These are phyloP conservation scores for Vidua chalybeata DNA, from an alignment of 2,113 vertebrate genomes.

Conservation along the genomic window DNA sequence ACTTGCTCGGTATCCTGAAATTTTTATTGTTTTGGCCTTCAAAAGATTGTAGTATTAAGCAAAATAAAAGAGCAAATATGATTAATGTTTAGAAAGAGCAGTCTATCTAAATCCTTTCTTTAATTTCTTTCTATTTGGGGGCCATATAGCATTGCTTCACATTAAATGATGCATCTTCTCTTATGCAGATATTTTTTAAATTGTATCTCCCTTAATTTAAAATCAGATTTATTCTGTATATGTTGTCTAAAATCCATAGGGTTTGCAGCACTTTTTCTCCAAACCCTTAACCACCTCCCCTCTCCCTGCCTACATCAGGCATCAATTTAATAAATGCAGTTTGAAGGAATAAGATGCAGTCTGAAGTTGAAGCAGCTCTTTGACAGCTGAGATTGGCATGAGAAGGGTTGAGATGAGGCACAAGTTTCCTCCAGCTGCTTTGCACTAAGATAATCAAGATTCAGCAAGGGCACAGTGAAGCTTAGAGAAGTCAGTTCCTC, in stretches of 20 bases:
- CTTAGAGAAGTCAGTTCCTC: background rate
- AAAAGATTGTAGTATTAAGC: background rate
- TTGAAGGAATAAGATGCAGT: background rate
- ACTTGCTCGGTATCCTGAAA: background rate
- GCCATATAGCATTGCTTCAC: background rate
- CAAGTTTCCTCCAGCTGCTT: background rate
- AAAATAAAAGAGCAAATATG: background rate
- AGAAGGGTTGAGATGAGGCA: background rate
- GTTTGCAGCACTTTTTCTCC: background rate
- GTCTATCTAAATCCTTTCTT: background rate
- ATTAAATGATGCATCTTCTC: background rate
- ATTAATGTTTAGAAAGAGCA: background rate
- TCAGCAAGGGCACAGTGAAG: background rate
- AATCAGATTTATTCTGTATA: background rate
- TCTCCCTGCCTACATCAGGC: background rate
- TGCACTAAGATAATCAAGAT: background rate
- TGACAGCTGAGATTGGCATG: background rate
- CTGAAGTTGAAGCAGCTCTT: background rate
- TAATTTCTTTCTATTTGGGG: background rate
- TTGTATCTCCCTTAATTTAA: background rate
- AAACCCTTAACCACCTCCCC: background rate
- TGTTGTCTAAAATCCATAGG: background rate
- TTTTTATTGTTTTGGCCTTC: slow-evolving; percentile 21
- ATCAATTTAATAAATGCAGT: background rate
- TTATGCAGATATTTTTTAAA: background rate